A percentile compares a stretch with the other conserved stretches of the same genome.
These are phyloP conservation scores for Cairina moschata DNA, from an alignment of 2,113 vertebrate species.

Conservation along the genomic window DNA sequence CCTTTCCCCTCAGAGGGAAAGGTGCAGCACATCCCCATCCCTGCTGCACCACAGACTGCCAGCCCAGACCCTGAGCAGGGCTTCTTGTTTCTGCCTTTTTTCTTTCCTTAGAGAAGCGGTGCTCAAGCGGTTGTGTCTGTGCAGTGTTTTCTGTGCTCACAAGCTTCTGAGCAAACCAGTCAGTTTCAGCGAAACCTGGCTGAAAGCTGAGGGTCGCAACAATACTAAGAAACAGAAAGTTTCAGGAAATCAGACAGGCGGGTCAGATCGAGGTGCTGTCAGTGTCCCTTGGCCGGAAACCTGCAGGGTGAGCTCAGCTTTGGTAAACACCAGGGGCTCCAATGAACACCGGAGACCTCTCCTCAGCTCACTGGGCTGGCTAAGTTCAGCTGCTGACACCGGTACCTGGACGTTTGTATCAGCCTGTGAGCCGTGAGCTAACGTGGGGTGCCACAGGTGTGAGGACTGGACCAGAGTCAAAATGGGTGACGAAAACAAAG, in stretches of 20 bases:
- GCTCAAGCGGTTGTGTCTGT: not conserved
- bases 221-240: not conserved
- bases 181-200: not conserved
- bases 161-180: too few relatives aligned
- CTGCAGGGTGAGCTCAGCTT: not conserved
- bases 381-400: fast-evolving
- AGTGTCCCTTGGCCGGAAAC: fast-evolving
- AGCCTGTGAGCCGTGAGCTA: not conserved
- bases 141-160: not conserved
- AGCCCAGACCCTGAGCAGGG: not conserved
- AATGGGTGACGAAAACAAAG: fast-evolving
- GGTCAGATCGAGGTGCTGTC: not conserved
- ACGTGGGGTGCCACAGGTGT: fast-evolving
- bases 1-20: not conserved
- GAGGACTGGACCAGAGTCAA: fast-evolving
- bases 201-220: not conserved
- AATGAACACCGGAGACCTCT: fast-evolving
- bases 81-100: not conserved
- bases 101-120: not conserved
- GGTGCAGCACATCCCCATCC: not conserved
- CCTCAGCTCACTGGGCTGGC: not conserved
- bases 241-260: not conserved
- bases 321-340: too few relatives aligned
- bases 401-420: fast-evolving
- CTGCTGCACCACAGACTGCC: not conserved